These are phyloP conservation scores for Pachypanchax playfairii DNA, from an alignment of 2,113 vertebrate genomes.

Conservation along the genomic window DNA sequence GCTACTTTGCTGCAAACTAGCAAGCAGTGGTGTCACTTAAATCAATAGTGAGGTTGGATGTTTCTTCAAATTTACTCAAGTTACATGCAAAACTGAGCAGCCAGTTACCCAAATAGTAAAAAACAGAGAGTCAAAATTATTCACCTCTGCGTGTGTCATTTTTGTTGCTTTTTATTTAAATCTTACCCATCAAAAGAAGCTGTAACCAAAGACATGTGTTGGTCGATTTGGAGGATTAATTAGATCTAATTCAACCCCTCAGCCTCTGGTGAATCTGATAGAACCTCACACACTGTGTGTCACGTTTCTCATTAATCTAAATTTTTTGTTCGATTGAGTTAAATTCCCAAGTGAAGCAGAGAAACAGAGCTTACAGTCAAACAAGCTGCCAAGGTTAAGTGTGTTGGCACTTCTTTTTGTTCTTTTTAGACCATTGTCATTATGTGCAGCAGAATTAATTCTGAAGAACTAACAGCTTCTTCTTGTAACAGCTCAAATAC, in stretches of 20 bases:
- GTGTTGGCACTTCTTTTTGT: neutral
- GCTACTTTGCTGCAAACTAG: slow-evolving; percentile 17
- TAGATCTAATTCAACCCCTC: neutral
- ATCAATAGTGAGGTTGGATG: slow-evolving; percentile 4
- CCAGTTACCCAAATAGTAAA: neutral
- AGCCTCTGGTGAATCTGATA: slow-evolving; percentile 19
- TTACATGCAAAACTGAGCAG: slow-evolving; percentile 17
- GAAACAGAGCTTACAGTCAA: slow-evolving; percentile 37
- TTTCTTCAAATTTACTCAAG: slow-evolving; percentile 11
- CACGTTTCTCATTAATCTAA: slow-evolving; percentile 56
- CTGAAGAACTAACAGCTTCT: slow-evolving; percentile 6
- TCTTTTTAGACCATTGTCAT: slow-evolving; percentile 37
- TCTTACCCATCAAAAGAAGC: neutral
- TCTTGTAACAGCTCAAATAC: slow-evolving; percentile 8
- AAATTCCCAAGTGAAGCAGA: slow-evolving; percentile 49
- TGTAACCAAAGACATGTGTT: neutral
- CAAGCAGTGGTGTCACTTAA: neutral
- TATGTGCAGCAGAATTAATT: slow-evolving; percentile 33
- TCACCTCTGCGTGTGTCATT: neutral
- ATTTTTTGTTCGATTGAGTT: slow-evolving; percentile 59
- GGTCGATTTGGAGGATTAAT: neutral
- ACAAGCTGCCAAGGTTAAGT: slow-evolving; percentile 49
- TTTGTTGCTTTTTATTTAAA: neutral
- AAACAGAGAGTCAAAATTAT: too few species aligned
- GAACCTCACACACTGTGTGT: slow-evolving; percentile 4